Evolutionary conservation across 2,797 vertebrate genomes (phyloP), one percentile per base, ranked within the genome.

Genomic region (Danio choprae): DNA sequence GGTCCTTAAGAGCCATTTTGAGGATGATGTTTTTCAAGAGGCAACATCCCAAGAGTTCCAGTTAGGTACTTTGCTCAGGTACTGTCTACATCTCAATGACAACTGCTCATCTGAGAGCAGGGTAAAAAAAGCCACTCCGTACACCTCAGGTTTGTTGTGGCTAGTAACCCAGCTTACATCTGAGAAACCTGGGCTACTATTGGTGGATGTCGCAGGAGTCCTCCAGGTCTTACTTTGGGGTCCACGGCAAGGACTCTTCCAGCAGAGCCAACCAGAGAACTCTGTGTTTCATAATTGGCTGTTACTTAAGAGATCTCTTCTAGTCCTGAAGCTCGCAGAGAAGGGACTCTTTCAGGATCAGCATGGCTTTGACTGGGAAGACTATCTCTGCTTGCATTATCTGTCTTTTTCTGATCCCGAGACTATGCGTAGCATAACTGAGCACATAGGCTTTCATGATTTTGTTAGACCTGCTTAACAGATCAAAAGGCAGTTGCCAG

Each of bases 161-260:
- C 77, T 96, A 79, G 90, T 88, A 6, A 68, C 44, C 1, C 86
- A 84, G 84, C 91, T 97, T 7, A 88, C 90, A 36, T 83, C 75
- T 3, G 81, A 88, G 12, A 82, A 89, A 6, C 84, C 85, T 7
- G 0, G 77, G 6, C 75, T 84, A 55, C 80, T 89, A 86, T 67
- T 87, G 84, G 56, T 77, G 0, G 88, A 90, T 76, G 87, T 89
- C 4, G 87, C 84, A 55, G 81, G 79, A 41, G 83, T 89, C 36
- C 91, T 97, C 74, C 95, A 95, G 90, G 92, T 89, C 12, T 89
- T 96, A 83, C 93, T 96, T 84, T 97, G 95, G 95, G 95, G 95
- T 0, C 96, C 95, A 0, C 84, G 75, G 2, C 74, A 77, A 3
- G 85, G 89, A 12, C 85, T 94, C 71, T 87, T 89, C 1, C 81